Conservation (phyloP, 2,888 invertebrate species). For the Agrochola litura region DNA sequence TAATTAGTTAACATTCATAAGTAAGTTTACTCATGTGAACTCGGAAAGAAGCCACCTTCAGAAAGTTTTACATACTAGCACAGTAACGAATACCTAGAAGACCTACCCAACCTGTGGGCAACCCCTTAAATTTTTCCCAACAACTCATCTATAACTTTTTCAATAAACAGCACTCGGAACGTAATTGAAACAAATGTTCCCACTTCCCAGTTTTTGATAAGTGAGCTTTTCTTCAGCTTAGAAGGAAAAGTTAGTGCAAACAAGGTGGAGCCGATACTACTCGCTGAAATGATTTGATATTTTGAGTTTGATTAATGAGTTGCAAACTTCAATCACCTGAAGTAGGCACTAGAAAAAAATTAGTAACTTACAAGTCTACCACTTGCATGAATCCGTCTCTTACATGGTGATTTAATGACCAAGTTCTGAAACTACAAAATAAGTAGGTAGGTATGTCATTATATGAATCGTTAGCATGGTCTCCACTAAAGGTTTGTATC, state of each 20-base stretch:
- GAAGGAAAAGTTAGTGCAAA: constrained; percentile 18
- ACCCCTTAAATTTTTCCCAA: not conserved
- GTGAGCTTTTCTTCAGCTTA: not conserved
- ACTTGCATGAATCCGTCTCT: too few species aligned
- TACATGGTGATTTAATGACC: not conserved
- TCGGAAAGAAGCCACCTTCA: not conserved
- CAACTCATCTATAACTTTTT: constrained; percentile 33
- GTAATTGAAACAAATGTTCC: constrained; percentile 38
- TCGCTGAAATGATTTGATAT: not conserved
- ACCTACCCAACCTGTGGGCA: not conserved
- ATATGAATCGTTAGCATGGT: not conserved
- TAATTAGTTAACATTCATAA: not conserved
- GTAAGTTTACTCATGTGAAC: not conserved
- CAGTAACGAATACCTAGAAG: not conserved
- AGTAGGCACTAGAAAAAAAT: not conserved
- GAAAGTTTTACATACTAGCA: not conserved
- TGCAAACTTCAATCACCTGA: not conserved
- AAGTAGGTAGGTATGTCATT: not conserved
- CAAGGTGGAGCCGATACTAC: not conserved
- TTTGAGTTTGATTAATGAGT: too few species aligned
- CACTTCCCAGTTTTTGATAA: constrained; percentile 8
- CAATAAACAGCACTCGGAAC: constrained; percentile 39
- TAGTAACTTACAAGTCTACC: not conserved
- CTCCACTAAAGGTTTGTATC: not conserved
- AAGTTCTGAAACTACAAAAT: not conserved